Conservation (phyloP, 2,888 invertebrate genomes). For the Seira ritae region DNA sequence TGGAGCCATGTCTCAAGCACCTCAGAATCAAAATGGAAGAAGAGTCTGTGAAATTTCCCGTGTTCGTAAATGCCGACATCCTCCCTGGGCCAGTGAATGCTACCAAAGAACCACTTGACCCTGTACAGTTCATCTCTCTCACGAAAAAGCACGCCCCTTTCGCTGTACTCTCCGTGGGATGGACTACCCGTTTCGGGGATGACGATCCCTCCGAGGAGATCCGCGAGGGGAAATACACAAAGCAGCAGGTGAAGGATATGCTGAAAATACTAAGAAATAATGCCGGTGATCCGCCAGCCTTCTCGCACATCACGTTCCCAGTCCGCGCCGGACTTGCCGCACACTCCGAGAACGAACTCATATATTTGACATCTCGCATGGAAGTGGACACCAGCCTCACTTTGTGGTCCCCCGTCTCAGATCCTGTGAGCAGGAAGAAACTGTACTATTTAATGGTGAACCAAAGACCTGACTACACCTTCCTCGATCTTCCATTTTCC, state of each 20-base stretch:
- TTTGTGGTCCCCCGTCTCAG: constrained; percentile 85
- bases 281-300: constrained; percentile 77
- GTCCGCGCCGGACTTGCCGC: constrained; percentile 84
- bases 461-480: constrained; percentile 83
- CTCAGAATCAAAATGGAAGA: constrained; percentile 42
- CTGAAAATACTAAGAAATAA: constrained; percentile 75
- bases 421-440: constrained; percentile 82
- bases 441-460: constrained; percentile 82
- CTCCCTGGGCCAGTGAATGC: constrained; percentile 84
- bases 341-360: constrained; percentile 81
- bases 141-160: constrained; percentile 80
- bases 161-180: constrained; percentile 87
- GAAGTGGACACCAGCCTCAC: constrained; percentile 82
- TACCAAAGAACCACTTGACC: constrained; percentile 80
- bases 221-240: constrained; percentile 74
- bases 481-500: constrained; percentile 85
- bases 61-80: constrained; percentile 94
- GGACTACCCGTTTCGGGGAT: constrained; percentile 85
- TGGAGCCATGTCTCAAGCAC: constrained; percentile 76
- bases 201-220: constrained; percentile 64
- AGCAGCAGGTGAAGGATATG: constrained; percentile 83
- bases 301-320: constrained; percentile 83
- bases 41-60: constrained; percentile 82
- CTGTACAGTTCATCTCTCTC: constrained; percentile 79
- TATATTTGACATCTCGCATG: constrained; percentile 79